Conservation (phyloP, 1,140 invertebrate species). For the Solenopsis fugax region DNA sequence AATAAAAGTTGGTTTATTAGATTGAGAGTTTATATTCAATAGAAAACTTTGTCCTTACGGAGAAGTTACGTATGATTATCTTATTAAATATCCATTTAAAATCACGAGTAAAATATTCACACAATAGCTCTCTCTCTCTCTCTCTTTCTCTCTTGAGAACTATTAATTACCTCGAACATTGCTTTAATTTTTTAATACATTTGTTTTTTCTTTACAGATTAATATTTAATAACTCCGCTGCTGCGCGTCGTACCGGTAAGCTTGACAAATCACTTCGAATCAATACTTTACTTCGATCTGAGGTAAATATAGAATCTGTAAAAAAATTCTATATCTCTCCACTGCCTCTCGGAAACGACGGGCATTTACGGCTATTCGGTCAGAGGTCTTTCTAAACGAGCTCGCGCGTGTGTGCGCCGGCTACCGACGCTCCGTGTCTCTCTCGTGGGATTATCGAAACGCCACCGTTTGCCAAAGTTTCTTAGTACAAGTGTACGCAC, state of each 20-base stretch:
- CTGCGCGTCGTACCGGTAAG: not conserved
- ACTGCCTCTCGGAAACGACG: not conserved
- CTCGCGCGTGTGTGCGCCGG: not conserved
- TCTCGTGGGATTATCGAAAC: constrained; percentile 49
- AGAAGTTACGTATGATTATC: not conserved
- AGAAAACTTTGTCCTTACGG: no score
- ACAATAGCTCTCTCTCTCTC: not conserved
- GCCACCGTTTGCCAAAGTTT: constrained; percentile 44
- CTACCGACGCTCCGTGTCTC: constrained; percentile 17
- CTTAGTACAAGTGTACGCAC: constrained; percentile 39
- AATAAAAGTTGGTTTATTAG: not conserved
- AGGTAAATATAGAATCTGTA: not conserved
- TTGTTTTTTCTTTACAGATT: not conserved
- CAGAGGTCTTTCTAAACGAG: not conserved
- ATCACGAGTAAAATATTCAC: not conserved
- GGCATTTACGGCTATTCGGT: constrained; percentile 15
- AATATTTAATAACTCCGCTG: constrained; percentile 6
- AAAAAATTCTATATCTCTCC: constrained; percentile 4
- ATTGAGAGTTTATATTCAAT: not conserved
- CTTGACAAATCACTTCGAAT: not conserved
- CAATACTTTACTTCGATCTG: not conserved
- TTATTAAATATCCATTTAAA: not conserved
- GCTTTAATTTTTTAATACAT: not conserved
- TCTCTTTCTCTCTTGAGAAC: not conserved
- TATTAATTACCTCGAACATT: not conserved